Conservation (phyloP, 37 sponge, comb jelly and placozoan species). For the Axinella damicornis region DNA sequence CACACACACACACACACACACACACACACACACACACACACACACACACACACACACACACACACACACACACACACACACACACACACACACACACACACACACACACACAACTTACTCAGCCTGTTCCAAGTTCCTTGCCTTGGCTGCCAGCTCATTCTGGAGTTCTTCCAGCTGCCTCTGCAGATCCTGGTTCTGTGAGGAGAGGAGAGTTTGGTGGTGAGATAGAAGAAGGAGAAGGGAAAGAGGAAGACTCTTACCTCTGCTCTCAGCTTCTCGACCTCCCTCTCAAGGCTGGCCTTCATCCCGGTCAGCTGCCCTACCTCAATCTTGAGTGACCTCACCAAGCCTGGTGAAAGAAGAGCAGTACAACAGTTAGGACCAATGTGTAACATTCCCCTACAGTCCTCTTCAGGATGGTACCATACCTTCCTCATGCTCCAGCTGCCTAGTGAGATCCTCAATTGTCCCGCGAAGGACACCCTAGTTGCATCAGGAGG, state of each 20-base stretch:
- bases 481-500: conserved; percentile 11
- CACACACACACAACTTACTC: conserved; percentile 44
- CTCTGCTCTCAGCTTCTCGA: conserved; percentile 48
- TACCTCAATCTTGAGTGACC: conserved; percentile 32
- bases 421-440: conserved; percentile 63
- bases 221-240: no score
- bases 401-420: no score
- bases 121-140: conserved; percentile 32
- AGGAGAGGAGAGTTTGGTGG: not conserved
- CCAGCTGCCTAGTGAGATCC: conserved; percentile 51
- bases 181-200: conserved; percentile 16
- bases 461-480: conserved; percentile 55
- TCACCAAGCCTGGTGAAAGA: not conserved
- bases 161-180: conserved; percentile 30
- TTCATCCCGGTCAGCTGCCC: conserved; percentile 57
- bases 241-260: no score
- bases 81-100: not conserved
- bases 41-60: no score
- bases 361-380: no score
- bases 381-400: no score
- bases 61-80: no score
- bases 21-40: no score
- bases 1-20: no score
- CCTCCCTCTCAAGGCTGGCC: conserved; percentile 49
- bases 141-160: conserved; percentile 52